Conservation (phyloP, 30 jellyfish, hydroid and myxozoan species). For the Aurelia sp. region DNA sequence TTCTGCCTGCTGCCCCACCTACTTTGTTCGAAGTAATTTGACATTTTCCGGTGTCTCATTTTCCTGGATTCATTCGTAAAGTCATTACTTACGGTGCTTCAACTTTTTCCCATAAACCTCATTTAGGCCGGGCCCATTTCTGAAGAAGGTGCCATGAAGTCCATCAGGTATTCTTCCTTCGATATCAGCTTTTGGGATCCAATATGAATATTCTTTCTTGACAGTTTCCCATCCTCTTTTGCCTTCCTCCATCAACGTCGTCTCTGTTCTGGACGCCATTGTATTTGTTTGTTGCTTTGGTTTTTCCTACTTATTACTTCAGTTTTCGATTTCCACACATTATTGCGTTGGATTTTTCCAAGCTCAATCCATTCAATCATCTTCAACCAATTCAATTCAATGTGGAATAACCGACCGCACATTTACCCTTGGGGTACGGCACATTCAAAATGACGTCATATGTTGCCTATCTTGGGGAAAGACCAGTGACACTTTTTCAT, state of each 20-base stretch:
- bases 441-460: too few relatives aligned
- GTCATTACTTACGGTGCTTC: conserved; percentile 85
- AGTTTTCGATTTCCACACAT: too few relatives aligned
- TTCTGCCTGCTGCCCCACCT: too few relatives aligned
- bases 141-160: conserved; percentile 90
- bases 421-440: too few relatives aligned
- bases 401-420: too few relatives aligned
- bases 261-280: background rate
- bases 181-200: conserved; percentile 92
- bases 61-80: background rate
- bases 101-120: conserved; percentile 94
- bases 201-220: conserved; percentile 76
- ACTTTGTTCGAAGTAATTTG: background rate
- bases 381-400: too few relatives aligned
- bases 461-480: too few relatives aligned
- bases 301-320: background rate
- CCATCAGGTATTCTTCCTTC: conserved; percentile 89
- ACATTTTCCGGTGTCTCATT: background rate
- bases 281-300: background rate
- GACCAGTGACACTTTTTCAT: too few relatives aligned
- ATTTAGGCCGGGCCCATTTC: conserved; percentile 97
- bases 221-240: conserved; percentile 86
- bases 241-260: conserved; percentile 20
- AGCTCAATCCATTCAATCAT: too few relatives aligned
- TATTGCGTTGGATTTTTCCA: too few relatives aligned